A percentile compares a stretch with the other conserved stretches of the same genome.
These are phyloP conservation scores for Netelia virgata DNA, from an alignment of 2,888 invertebrate genomes.

Conservation along the genomic window DNA sequence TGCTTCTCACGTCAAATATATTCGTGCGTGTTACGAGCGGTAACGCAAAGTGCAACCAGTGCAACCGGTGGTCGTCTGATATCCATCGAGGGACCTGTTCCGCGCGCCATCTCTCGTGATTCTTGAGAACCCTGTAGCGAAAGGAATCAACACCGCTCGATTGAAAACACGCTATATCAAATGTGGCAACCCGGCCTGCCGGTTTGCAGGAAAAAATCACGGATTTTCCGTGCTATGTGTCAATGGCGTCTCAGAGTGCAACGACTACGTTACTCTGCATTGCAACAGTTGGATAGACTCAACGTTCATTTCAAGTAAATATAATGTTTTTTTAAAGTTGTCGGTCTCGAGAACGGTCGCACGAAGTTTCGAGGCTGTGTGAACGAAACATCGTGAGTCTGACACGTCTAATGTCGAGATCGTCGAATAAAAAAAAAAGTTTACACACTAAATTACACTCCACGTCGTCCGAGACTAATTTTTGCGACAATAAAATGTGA, in stretches of 20 bases:
- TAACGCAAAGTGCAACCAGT: constrained; percentile 57
- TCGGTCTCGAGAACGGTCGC: not conserved
- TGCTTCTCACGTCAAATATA: constrained; percentile 49
- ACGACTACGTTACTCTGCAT: constrained; percentile 5
- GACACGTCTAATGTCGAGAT: not conserved
- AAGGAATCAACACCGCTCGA: not conserved
- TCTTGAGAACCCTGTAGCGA: not conserved
- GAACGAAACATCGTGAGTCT: constrained; percentile 11
- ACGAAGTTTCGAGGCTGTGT: not conserved
- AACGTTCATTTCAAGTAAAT: not conserved
- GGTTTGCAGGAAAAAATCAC: not conserved
- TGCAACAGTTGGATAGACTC: not conserved
- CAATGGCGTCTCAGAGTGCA: constrained; percentile 22
- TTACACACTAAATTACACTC: not conserved
- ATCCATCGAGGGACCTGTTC: no score
- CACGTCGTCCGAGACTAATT: not conserved
- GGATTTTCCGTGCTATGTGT: constrained; percentile 12
- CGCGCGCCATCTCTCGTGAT: constrained; percentile 11
- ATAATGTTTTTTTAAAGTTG: not conserved
- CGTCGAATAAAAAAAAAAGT: not conserved
- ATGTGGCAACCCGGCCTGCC: not conserved
- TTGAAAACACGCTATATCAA: not conserved
- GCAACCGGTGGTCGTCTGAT: constrained; percentile 62
- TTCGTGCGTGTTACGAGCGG: constrained; percentile 2
- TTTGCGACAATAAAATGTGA: not conserved